Conservation (phyloP, 92 coral and sea anemone genomes). For the Actinostola sp. region DNA sequence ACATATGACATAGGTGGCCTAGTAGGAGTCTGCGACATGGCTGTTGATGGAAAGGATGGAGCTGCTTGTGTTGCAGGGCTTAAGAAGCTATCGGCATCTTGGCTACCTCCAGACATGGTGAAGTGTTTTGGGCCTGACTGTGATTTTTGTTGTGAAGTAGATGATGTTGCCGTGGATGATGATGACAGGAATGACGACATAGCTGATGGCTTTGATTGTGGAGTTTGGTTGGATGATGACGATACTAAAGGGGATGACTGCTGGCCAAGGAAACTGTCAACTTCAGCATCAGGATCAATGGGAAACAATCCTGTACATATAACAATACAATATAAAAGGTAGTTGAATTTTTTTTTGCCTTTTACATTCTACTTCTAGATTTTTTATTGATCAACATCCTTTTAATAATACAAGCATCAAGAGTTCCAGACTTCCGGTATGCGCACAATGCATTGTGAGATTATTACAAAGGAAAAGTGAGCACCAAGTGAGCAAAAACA, state of each 20-base stretch:
- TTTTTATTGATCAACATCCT: no score
- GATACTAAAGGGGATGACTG: conserved; percentile 64
- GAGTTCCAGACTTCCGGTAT: no score
- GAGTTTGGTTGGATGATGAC: conserved; percentile 28
- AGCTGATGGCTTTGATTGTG: conserved; percentile 14
- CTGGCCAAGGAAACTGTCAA: conserved; percentile 84
- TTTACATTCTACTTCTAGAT: no score
- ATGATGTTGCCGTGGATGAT: neutral
- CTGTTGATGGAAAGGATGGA: conserved; percentile 1
- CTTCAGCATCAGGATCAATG: conserved; percentile 67
- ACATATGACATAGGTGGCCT: conserved; percentile 9
- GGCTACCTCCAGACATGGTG: conserved; percentile 29
- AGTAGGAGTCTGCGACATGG: conserved; percentile 34
- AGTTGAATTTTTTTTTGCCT: no score
- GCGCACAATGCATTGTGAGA: no score
- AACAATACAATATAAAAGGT: no score
- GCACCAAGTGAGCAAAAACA: no score
- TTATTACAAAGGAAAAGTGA: no score
- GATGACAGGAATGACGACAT: conserved; percentile 9
- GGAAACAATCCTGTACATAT: conserved; percentile 24
- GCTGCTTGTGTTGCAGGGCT: conserved; percentile 43
- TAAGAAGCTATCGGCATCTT: conserved; percentile 51
- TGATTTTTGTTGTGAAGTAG: conserved; percentile 12
- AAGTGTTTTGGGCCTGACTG: conserved; percentile 33
- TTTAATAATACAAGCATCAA: no score